Evolutionary conservation across 2,113 vertebrate species (phyloP).

Genomic region (Rhabdomys dilectus): DNA sequence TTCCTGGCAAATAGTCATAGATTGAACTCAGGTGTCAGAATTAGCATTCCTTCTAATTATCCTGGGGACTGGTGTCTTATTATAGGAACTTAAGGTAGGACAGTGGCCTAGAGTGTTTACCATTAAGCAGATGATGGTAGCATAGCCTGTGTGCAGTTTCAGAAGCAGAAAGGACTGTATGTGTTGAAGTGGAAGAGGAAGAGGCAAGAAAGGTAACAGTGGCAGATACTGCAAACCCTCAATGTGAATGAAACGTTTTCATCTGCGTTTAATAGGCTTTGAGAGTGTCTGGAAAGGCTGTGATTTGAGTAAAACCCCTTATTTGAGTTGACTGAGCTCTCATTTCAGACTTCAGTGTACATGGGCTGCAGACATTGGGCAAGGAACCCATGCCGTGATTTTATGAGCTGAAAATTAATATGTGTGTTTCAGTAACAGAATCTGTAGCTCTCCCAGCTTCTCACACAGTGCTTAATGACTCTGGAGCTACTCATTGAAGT

Average conservation of each 20-base stretch:
- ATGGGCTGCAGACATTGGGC: not conserved
- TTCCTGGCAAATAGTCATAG: not conserved
- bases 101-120: not conserved
- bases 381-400: slow-evolving; percentile 36
- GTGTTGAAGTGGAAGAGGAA: not conserved
- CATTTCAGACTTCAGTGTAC: slow-evolving; percentile 31
- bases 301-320: not conserved
- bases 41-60: not conserved
- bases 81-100: not conserved
- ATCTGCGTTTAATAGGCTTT: not conserved
- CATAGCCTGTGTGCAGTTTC: not conserved
- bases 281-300: not conserved
- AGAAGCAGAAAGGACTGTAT: not conserved
- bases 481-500: slow-evolving; percentile 82
- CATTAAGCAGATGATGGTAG: not conserved
- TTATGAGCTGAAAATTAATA: slow-evolving; percentile 79
- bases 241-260: not conserved
- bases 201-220: fast-evolving
- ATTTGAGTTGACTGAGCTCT: slow-evolving; percentile 37
- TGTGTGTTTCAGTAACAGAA: slow-evolving; percentile 73
- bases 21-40: not conserved
- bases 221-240: not conserved
- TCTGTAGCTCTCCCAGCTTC: slow-evolving; percentile 55
- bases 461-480: slow-evolving; percentile 80
- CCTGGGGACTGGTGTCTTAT: not conserved